Evolutionary conservation across 30 jellyfish, hydroid and myxozoan genomes (phyloP), one percentile per base, ranked within the genome.

Genomic region (Hydractinia symbiolongicarpus): DNA sequence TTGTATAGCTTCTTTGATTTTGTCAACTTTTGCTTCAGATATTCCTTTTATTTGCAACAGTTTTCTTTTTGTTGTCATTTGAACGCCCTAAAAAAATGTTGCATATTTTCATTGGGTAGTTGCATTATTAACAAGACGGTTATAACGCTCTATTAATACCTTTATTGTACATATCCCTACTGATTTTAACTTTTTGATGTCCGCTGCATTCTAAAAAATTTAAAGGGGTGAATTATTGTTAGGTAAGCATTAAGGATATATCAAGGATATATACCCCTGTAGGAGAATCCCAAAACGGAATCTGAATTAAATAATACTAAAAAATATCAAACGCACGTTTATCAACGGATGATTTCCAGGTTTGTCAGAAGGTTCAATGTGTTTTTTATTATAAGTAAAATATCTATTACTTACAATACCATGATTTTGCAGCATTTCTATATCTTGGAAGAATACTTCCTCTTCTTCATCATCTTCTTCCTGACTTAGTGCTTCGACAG

Each of bases 21-120:
- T 94, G 90, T 94, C 99, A 15, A 94, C 97, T 73, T 94, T 94
- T 50, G 96, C 99, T 75, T 94, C 99, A 19, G 97, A 89, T 17
- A 88, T 88, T 20, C 97, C 99, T 72, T 94, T 94, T 15, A 88
- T 88, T 50, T 86, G 85, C 16, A 86, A 56, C 68, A 88, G 90
- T 75, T 79, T 89, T 68, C 80, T 78, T 77, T 81, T 94, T 5
- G 97, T 88, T 0, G 99, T 88, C 99, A 94, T 94, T 79, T 94
- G 99, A 54, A 94, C 61, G 30, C 99, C 99, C 99, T 94, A 51
- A 30, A 76, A 80, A 49, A 40, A 10, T 44, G 4, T 11, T n/a
- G n/a, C n/a, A n/a, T n/a, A n/a, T n/a, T n/a, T n/a, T n/a, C n/a
- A n/a, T n/a, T n/a, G n/a, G n/a, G n/a, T n/a, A n/a, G n/a, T n/a